Evolutionary conservation across 2,113 vertebrate genomes (phyloP), one percentile per base, ranked within the genome.

Genomic region (Plectropomus leopardus): DNA sequence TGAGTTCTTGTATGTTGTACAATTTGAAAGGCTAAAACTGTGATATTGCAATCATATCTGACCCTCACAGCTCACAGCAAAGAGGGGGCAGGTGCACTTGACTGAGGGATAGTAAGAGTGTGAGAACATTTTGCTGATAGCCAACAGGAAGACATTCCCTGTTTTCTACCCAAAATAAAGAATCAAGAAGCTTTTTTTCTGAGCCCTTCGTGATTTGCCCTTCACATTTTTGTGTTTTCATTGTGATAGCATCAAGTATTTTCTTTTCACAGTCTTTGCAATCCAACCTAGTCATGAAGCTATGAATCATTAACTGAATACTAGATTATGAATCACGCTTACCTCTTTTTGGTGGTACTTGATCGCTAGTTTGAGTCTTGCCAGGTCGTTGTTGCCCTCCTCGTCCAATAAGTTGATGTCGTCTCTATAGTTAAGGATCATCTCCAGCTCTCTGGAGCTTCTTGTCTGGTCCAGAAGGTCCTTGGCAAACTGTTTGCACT

Each of bases 311-410:
- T 4, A 23, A 7, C 44, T 17, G 24, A 30, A 45, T n/a, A n/a
- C n/a, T n/a, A 50, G 10, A 50, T 26, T 44, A 34, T 4, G 7
- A 4, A 7, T 32, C n/a, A 3, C 4, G 7, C 91, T 93, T 90
- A 99, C 98, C 96, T 99, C 98, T 95, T 99, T 99, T 72, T 99
- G 98, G 86, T 97, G 95, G 85, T 99, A 99, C 90, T 99, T 99
- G 94, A 99, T 99, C 64, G 98, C 98, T 78, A 99, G 89, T 91
- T 98, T 99, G 80, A 99, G 93, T 88, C 98, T 95, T 14, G 98
- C 98, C 21, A 99, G 95, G 86, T 99, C 98, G 48, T 96, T 97
- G 86, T 95, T 96, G 76, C 86, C 96, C 84, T 98, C 97, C 69
- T 98, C 97, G 80, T 98, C 97, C 88, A 99, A 89, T 59, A 96